These are phyloP conservation scores for Reticulitermes lucifugus DNA, from an alignment of 2,888 invertebrate genomes.

Conservation along the genomic window DNA sequence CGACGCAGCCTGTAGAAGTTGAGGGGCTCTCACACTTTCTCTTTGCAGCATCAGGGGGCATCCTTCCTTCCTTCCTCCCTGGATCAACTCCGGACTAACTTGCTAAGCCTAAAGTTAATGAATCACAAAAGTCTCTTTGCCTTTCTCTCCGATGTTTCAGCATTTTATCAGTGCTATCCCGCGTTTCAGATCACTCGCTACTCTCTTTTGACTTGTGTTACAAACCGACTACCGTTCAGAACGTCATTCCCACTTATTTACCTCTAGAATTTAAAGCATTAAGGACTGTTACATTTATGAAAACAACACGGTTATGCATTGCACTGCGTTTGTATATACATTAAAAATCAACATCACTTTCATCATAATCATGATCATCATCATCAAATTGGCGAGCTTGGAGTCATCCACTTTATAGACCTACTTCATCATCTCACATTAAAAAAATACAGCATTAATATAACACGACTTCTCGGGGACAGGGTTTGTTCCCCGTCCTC, in stretches of 20 bases:
- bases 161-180: not conserved
- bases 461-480: no score
- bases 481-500: no score
- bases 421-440: no score
- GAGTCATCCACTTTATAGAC: no score
- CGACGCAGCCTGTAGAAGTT: not conserved
- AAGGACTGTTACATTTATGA: not conserved
- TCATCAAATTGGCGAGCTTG: no score
- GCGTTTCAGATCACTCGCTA: not conserved
- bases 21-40: not conserved
- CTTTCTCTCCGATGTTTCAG: slow-evolving; percentile 19
- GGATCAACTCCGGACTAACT: slow-evolving; percentile 46
- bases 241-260: not conserved
- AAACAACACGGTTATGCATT: not conserved
- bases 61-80: slow-evolving; percentile 20
- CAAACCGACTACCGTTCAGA: not conserved
- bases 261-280: not conserved
- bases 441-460: no score
- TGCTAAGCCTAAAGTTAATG: slow-evolving; percentile 49
- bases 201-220: not conserved
- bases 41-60: not conserved
- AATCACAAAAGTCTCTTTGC: slow-evolving; percentile 48
- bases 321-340: no score
- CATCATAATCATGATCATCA: no score
- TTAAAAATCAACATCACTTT: no score